Evolutionary conservation across 2,113 vertebrate species (phyloP).

Genomic region (Syngnathus floridae): DNA sequence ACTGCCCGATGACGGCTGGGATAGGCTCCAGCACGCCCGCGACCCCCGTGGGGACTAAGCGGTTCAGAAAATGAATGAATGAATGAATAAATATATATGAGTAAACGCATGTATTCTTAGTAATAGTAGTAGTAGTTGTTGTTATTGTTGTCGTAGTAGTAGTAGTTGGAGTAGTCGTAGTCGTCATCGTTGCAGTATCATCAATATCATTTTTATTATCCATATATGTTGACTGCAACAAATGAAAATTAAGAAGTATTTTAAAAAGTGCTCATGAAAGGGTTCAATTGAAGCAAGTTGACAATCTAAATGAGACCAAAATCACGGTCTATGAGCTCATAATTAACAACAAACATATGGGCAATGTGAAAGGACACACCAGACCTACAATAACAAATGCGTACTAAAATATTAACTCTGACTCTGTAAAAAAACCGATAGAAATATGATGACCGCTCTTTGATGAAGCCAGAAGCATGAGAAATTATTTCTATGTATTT

Average conservation of each 20-base stretch:
- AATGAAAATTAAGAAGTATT: neutral
- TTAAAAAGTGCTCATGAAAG: neutral
- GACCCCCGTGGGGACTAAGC: no score
- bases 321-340: constrained; percentile 9
- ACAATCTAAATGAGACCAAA: neutral
- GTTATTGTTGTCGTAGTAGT: no score
- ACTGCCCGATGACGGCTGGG: no score
- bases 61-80: no score
- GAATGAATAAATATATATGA: no score
- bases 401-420: neutral
- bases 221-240: neutral
- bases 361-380: neutral
- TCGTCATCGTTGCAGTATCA: no score
- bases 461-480: constrained; percentile 31
- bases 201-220: no score
- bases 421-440: neutral
- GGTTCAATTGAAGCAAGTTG: neutral
- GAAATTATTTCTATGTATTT: constrained; percentile 31
- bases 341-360: constrained; percentile 6
- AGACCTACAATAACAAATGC: neutral
- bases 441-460: constrained; percentile 19
- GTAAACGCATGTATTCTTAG: no score
- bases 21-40: no score
- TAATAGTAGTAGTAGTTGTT: no score
- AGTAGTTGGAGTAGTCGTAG: no score